Evolutionary conservation across 2,888 invertebrate species (phyloP), one percentile per base, ranked within the genome.

Genomic region (Thymelicus sylvestris): DNA sequence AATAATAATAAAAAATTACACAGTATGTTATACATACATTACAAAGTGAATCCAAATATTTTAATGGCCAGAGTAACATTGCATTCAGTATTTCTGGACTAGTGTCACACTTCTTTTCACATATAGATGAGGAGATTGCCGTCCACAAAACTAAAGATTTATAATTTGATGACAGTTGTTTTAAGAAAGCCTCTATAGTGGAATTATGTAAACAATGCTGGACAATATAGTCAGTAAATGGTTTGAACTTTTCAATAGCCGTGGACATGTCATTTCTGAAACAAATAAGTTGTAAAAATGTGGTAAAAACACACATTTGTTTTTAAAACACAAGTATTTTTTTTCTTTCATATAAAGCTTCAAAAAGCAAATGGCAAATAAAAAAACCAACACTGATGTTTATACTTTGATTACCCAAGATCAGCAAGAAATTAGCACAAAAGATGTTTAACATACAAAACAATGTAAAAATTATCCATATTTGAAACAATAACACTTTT

Each of bases 1-100:
- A 65, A 38, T 39, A 39, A 38, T 15, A 64, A n/a, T n/a, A n/a
- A n/a, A n/a, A n/a, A n/a, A n/a, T n/a, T n/a, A n/a, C n/a, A n/a
- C n/a, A n/a, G n/a, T n/a, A n/a, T n/a, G n/a, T n/a, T 10, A 44
- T 76, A 84, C 87, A 73, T 83, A 89, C 90, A 72, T 86, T 75
- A 38, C 72, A 76, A 73, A 86, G 81, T 7, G 64, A 39, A 7
- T 79, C 69, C 47, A 83, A 66, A 19, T 77, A 65, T 66, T 83
- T 77, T 39, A 93, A 76, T 2, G 92, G 93, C 90, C 90, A 91
- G 8, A 84, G 19, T 8, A 92, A 67, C 24, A 86, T 73, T 55
- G 78, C 75, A 24, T 68, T 69, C 60, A 85, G 66, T 48, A 74
- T 75, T 12, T 78, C 71, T 31, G 73, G 44, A 64, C 73, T 76